These are phyloP conservation scores for Terebella lapidaria DNA, from an alignment of 2,888 invertebrate species.

Conservation along the genomic window DNA sequence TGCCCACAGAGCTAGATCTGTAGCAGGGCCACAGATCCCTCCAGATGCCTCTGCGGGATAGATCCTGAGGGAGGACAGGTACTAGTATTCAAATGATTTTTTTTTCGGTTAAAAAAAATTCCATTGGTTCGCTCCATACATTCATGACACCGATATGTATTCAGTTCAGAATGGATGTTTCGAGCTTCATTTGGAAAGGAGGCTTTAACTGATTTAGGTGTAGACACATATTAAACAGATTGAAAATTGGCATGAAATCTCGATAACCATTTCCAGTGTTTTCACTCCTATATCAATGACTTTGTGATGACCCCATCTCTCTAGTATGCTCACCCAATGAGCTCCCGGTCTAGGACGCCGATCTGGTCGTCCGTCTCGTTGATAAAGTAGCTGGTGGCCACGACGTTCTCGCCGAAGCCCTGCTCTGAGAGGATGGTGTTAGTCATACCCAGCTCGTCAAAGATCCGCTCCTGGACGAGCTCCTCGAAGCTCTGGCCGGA, in stretches of 20 bases:
- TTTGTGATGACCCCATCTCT: too few relatives aligned
- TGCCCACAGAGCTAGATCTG: slow-evolving; percentile 6
- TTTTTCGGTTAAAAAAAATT: neutral
- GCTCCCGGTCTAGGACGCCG: neutral
- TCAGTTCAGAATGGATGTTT: too few relatives aligned
- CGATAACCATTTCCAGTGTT: too few relatives aligned
- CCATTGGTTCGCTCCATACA: neutral
- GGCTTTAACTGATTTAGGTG: too few relatives aligned
- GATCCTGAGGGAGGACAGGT: neutral
- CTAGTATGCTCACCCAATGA: neutral
- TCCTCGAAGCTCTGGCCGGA: neutral
- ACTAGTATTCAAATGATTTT: too few relatives aligned
- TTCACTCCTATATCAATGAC: neutral
- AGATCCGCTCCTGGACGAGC: slow-evolving; percentile 5
- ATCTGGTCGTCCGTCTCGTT: slow-evolving; percentile 4
- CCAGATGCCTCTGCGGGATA: slow-evolving; percentile 2
- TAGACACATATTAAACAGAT: too few relatives aligned
- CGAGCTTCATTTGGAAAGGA: too few relatives aligned
- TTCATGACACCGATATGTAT: too few relatives aligned
- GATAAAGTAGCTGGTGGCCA: slow-evolving; percentile 10
- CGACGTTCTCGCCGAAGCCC: neutral
- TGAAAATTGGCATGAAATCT: too few relatives aligned
- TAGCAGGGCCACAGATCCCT: slow-evolving; percentile 2
- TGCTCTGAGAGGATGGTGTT: neutral
- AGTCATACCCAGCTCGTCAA: slow-evolving; percentile 13